A percentile compares a stretch with the other conserved stretches of the same genome.
phyloP scores from a whole-genome alignment of 1,140 invertebrate species.

The Nautilus pompilius region DNA sequence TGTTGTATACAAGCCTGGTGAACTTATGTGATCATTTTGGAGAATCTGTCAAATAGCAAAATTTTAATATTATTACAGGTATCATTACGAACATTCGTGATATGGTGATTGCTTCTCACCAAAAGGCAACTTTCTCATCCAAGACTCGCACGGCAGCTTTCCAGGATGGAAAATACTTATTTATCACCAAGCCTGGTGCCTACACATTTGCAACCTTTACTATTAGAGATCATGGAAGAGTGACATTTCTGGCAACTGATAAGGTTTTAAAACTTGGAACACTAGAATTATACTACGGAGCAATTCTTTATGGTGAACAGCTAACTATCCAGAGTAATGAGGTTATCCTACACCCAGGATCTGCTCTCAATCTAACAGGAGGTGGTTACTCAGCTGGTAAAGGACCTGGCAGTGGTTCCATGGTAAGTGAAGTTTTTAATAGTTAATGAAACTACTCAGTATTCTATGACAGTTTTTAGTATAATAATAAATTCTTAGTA shows the following conservation, averaged over 20 bases:
- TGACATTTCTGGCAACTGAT: slow-evolving; percentile 20
- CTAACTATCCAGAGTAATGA: slow-evolving; percentile 30
- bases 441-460: no score
- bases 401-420: slow-evolving; percentile 29
- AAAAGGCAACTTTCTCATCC: slow-evolving; percentile 29
- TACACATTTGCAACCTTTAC: slow-evolving; percentile 36
- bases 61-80: slow-evolving; percentile 20
- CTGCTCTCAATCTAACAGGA: slow-evolving; percentile 25
- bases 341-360: slow-evolving; percentile 30
- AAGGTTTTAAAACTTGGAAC: slow-evolving; percentile 25
- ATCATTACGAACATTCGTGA: slow-evolving; percentile 33
- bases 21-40: no score
- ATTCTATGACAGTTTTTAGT: not conserved
- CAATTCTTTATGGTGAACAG: slow-evolving; percentile 21
- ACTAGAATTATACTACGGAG: slow-evolving; percentile 33
- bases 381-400: slow-evolving; percentile 21
- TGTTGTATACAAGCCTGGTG: no score
- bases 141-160: slow-evolving; percentile 27
- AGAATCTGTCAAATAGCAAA: no score
- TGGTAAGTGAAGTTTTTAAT: slow-evolving; percentile 17
- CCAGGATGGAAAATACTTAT: slow-evolving; percentile 22
- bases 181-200: slow-evolving; percentile 21
- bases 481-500: not conserved
- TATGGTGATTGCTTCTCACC: slow-evolving; percentile 31
- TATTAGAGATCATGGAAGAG: slow-evolving; percentile 29